Conservation (phyloP, 2,797 vertebrate genomes). For the Manis javanica region DNA sequence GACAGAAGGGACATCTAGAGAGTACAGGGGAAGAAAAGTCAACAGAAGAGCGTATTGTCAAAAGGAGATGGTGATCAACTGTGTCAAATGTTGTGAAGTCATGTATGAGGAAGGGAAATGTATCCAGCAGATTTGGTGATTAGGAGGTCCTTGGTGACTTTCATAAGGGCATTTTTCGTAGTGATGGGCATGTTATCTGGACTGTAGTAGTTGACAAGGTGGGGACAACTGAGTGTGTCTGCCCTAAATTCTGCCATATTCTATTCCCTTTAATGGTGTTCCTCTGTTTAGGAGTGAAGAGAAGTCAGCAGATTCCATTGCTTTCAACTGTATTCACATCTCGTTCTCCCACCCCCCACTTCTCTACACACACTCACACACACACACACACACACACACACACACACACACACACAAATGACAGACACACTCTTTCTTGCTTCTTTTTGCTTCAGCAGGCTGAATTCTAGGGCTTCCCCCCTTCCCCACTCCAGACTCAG, state of each 20-base stretch:
- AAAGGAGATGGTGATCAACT: background rate
- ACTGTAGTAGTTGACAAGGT: background rate
- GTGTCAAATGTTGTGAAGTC: background rate
- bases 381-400: background rate
- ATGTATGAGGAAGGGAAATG: background rate
- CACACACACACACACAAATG: background rate
- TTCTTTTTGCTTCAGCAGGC: conserved; percentile 53
- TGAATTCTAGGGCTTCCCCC: conserved; percentile 10
- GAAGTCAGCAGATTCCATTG: background rate
- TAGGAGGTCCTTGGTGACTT: background rate
- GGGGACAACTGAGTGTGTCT: background rate
- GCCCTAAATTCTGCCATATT: background rate
- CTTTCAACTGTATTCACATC: background rate
- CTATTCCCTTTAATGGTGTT: background rate
- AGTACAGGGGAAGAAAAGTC: background rate
- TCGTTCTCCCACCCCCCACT: background rate
- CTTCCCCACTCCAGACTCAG: background rate
- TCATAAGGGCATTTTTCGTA: background rate
- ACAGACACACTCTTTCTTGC: background rate
- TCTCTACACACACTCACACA: background rate
- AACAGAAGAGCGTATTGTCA: background rate
- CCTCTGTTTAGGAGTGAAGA: conserved; percentile 5
- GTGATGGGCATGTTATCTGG: background rate
- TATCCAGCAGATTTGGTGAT: background rate
- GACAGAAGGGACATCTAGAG: background rate